Base-by-base conservation (phyloP, 2,888 invertebrate species). In the Dynastes hyllus region DNA sequence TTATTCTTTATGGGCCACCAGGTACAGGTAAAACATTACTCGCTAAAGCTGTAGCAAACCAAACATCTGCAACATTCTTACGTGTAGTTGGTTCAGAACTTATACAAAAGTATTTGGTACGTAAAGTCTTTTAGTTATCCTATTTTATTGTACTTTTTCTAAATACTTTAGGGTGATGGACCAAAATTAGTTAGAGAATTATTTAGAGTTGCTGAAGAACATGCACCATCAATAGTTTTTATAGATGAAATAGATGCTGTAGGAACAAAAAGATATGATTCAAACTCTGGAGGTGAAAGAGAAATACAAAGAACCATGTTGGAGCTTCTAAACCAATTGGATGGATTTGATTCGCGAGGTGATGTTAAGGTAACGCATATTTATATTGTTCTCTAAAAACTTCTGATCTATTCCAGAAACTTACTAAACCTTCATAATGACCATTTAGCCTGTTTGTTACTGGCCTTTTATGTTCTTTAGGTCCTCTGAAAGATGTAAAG, bases 281-380 rank as follows among this genome's bases (percentile, higher is more conserved):
- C 99, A 0, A 99, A 99, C 89, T 99, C 98, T 75, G 99, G 99
- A 55, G 99, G 99, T 79, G 99, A 99, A 89, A 93, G 99, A 81
- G 99, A 99, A 92, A 99, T 99, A 88, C 99, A 99, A 89, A 93
- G 99, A 88, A 99, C 99, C 79, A 99, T 99, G 99, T 93, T 99
- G 90, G 99, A 99, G 89, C 91, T 99, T 79, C 92, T 99, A 13
- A 99, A 99, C 90, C 99, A 99, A 89, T 91, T 99, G 71, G 99
- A 99, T 90, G 99, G 99, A 78, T 98, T 98, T 90, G 98, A 98
- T 90, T 97, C 98, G 0, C 92, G 97, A 76, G 98, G 98, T 27
- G 98, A 98, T 92, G 98, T 98, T 5, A 98, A 98, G 92, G 97
- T 96, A 87, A 87, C 27, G 9, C 2, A 29, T 6, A n/a, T n/a